Base-by-base conservation (phyloP, 2,797 vertebrate genomes). In the Sebastes wilsoni region DNA sequence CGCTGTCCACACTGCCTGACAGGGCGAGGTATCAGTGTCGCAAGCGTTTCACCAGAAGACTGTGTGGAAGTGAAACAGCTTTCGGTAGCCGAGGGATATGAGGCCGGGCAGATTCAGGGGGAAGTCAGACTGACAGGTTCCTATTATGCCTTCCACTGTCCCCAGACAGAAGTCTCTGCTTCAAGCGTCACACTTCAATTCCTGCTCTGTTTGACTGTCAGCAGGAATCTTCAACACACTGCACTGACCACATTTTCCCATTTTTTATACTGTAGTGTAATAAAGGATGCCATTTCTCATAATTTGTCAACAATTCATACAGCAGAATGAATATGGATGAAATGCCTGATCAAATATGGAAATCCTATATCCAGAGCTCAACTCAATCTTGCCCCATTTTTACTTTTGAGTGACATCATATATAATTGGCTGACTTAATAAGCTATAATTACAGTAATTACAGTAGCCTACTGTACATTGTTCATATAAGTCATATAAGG, bases 11-110 rank as follows among this genome's bases (percentile, higher is more conserved):
- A 3, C 67, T 36, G 74, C 38, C 62, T 71, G 66, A 62, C 64
- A 66, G 83, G 83, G 69, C 65, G 79, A 75, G 52, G 65, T 72
- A 42, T 67, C 13, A 5, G 67, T 88, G 87, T 88, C 11, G 65
- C 79, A 86, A 86, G 75, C 42, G 30, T 87, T 85, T 88, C 78
- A 36, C 23, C 77, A 82, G 72, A 86, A 89, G 42, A 25, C 73
- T 32, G 72, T 71, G 89, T 91, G 91, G 93, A 92, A 94, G 91
- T 93, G 93, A 94, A 93, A 92, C 90, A 80, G 69, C 60, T 75
- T 79, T 73, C 42, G 6, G 75, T 61, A 65, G 81, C 67, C 3
- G 18, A 64, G 65, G 71, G 80, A 72, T 77, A 14, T 32, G 42
- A 77, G 36, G 76, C 49, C 1, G 1, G 55, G 66, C 59, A 59